Conservation (phyloP, 2,888 invertebrate genomes). For the Salpingus planirostris region DNA sequence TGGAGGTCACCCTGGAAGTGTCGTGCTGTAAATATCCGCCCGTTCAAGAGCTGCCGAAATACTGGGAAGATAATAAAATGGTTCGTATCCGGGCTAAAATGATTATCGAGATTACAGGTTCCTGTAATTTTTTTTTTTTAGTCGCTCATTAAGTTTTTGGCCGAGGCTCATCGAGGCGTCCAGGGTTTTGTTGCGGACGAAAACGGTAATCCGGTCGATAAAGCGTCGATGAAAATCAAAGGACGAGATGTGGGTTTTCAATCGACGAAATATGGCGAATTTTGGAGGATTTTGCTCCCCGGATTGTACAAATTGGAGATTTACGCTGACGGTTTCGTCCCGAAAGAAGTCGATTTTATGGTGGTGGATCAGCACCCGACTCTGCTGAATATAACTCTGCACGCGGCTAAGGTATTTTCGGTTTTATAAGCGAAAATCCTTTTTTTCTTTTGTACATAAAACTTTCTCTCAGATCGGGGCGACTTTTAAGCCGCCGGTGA, state of each 20-base stretch:
- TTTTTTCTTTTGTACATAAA: conserved; percentile 17
- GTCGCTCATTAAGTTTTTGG: conserved; percentile 74
- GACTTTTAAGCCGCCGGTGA: conserved; percentile 35
- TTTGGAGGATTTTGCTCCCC: conserved; percentile 85
- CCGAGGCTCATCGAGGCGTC: conserved; percentile 81
- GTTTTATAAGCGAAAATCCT: conserved; percentile 1
- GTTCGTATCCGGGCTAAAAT: conserved; percentile 37
- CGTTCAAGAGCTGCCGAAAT: conserved; percentile 65
- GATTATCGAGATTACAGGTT: not conserved
- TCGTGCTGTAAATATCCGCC: conserved; percentile 92
- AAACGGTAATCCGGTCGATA: conserved; percentile 68
- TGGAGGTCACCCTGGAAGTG: conserved; percentile 91
- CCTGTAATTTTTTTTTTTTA: conserved; percentile 38
- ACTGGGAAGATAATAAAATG: conserved; percentile 84
- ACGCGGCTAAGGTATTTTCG: conserved; percentile 61
- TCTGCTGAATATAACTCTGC: conserved; percentile 71
- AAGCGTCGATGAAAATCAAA: conserved; percentile 69
- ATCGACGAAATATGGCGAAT: conserved; percentile 87
- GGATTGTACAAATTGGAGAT: conserved; percentile 79
- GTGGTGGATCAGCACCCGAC: conserved; percentile 82
- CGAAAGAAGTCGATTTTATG: conserved; percentile 77
- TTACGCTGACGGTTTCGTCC: conserved; percentile 74
- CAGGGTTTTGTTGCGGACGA: conserved; percentile 80
- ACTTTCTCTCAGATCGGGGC: conserved; percentile 40
- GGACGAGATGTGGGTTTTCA: conserved; percentile 77